These are phyloP conservation scores for Lypha dubia DNA, from an alignment of 2,888 invertebrate genomes.

Conservation along the genomic window DNA sequence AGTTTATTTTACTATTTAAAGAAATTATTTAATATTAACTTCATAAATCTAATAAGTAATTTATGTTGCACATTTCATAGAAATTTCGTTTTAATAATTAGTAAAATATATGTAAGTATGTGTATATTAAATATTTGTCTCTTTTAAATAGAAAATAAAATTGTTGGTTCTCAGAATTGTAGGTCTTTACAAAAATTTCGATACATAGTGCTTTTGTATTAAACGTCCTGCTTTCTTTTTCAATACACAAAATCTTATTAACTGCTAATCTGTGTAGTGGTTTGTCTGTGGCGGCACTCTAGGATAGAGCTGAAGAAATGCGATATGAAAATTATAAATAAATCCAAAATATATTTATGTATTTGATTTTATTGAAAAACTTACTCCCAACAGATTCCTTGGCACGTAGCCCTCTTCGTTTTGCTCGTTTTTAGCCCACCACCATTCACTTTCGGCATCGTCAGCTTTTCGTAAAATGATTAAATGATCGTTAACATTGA, in stretches of 20 bases:
- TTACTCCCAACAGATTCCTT: slow-evolving; percentile 97
- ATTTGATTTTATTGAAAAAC: slow-evolving; percentile 80
- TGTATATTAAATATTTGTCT: neutral
- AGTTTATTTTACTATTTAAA: neutral
- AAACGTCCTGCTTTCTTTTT: slow-evolving; percentile 82
- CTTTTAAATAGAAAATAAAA: neutral
- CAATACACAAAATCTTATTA: slow-evolving; percentile 82
- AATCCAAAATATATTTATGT: no score
- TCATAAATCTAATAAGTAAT: neutral
- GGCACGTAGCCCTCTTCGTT: slow-evolving; percentile 96
- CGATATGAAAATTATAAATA: slow-evolving; percentile 7
- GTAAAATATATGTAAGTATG: neutral
- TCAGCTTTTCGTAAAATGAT: slow-evolving; percentile 96
- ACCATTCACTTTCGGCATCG: slow-evolving; percentile 97
- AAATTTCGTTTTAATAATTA: slow-evolving; percentile 50
- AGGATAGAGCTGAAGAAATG: slow-evolving; percentile 86
- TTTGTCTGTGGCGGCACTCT: slow-evolving; percentile 86
- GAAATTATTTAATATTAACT: slow-evolving; percentile 16
- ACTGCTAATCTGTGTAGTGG: slow-evolving; percentile 83
- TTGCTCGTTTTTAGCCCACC: slow-evolving; percentile 89
- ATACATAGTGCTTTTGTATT: slow-evolving; percentile 83
- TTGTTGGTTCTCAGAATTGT: neutral
- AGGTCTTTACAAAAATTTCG: slow-evolving; percentile 81
- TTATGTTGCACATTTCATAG: slow-evolving; percentile 62
- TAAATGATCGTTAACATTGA: slow-evolving; percentile 93